Conservation (phyloP, 2,113 vertebrate genomes). For the Myxocyprinus asiaticus region DNA sequence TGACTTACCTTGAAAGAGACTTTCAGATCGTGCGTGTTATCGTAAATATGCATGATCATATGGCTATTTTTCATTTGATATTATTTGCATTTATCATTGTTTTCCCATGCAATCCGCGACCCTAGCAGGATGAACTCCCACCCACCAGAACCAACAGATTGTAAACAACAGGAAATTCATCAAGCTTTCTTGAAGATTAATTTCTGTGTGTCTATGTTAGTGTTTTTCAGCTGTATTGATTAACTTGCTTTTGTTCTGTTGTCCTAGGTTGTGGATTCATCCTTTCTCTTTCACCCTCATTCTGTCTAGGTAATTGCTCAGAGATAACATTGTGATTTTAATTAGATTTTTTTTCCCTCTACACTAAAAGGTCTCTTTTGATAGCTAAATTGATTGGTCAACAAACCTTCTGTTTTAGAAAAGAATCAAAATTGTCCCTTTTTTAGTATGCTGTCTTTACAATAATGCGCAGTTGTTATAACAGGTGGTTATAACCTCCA, state of each 20-base stretch:
- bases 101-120: too few species aligned
- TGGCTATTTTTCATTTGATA: too few species aligned
- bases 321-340: conserved; percentile 33
- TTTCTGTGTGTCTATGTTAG: too few species aligned
- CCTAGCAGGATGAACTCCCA: too few species aligned
- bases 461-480: neutral
- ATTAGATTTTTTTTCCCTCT: conserved; percentile 22
- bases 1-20: too few species aligned
- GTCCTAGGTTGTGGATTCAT: neutral
- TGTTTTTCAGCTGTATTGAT: conserved; percentile 1
- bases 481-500: neutral
- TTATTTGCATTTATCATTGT: too few species aligned
- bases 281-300: conserved; percentile 2
- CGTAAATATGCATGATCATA: too few species aligned
- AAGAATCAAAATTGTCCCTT: neutral
- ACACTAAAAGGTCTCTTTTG: conserved; percentile 27
- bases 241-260: neutral
- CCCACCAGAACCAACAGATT: too few species aligned
- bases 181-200: too few species aligned
- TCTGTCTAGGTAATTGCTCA: conserved; percentile 21
- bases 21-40: too few species aligned
- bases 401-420: neutral
- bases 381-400: neutral
- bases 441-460: neutral
- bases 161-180: too few species aligned